These are phyloP conservation scores for Oryzias javanicus DNA, from an alignment of 2,113 vertebrate genomes.

Conservation along the genomic window DNA sequence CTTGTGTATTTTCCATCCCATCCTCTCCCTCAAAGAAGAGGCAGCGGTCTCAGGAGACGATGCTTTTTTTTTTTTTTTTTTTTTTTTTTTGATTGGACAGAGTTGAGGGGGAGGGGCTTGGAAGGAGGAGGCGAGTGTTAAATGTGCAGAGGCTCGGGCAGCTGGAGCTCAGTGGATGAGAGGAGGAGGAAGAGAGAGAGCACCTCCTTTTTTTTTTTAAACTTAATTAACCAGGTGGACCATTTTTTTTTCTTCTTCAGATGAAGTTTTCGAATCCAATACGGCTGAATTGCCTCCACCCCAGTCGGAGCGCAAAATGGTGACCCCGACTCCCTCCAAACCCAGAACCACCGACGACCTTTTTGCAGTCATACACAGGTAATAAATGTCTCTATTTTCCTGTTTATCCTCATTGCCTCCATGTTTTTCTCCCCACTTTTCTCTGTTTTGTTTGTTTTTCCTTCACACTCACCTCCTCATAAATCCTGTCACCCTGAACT, in stretches of 20 bases:
- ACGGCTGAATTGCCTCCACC: constrained; percentile 64
- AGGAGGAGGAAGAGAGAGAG: constrained; percentile 34
- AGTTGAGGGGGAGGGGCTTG: constrained; percentile 54
- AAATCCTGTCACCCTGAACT: constrained; percentile 37
- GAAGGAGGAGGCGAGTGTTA: constrained; percentile 57
- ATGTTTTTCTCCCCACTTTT: neutral
- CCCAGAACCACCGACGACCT: constrained; percentile 96
- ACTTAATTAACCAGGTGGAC: constrained; percentile 11
- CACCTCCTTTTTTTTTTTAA: constrained; percentile 18
- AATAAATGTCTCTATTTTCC: constrained; percentile 38
- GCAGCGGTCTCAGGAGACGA: constrained; percentile 59
- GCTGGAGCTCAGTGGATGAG: constrained; percentile 46
- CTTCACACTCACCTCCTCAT: constrained; percentile 1
- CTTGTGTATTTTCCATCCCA: constrained; percentile 3
- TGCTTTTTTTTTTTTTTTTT: constrained; percentile 59
- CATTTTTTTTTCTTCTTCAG: constrained; percentile 58
- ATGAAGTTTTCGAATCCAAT: constrained; percentile 80
- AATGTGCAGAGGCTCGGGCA: constrained; percentile 68
- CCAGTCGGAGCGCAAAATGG: constrained; percentile 70
- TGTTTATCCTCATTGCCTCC: neutral
- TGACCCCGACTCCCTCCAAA: constrained; percentile 85
- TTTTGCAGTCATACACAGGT: constrained; percentile 98
- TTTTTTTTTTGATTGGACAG: constrained; percentile 55
- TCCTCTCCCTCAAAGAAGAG: constrained; percentile 43
- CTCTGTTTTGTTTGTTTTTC: constrained; percentile 1